A percentile compares a stretch with the other conserved stretches of the same genome.
Evolutionary conservation across 2,113 vertebrate species (phyloP).

Genomic region (Gorsachius goisagi): DNA sequence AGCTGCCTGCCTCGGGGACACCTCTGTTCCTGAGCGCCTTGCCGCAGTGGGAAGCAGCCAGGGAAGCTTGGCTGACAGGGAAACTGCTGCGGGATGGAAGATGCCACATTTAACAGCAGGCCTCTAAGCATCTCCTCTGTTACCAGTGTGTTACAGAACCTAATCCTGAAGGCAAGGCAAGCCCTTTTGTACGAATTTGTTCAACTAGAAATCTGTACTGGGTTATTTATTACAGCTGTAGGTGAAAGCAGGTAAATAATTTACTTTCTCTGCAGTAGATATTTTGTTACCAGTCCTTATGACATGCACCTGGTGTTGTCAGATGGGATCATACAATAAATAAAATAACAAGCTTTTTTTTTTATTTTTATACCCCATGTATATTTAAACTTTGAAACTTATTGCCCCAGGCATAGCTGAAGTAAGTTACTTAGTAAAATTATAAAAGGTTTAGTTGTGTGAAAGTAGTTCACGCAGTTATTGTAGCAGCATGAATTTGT

Average conservation of each 20-base stretch:
- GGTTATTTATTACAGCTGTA: background rate
- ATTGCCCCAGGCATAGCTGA: background rate
- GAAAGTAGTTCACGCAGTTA: background rate
- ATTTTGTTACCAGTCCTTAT: background rate
- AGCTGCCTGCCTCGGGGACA: background rate
- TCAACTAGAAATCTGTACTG: background rate
- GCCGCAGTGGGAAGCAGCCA: background rate
- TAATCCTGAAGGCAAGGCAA: background rate
- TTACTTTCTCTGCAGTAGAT: background rate
- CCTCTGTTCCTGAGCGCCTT: background rate
- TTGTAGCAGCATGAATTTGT: background rate
- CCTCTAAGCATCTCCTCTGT: background rate
- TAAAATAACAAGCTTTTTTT: background rate
- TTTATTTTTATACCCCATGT: background rate
- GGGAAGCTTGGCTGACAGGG: background rate
- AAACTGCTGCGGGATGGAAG: background rate
- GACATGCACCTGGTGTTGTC: background rate
- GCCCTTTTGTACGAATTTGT: background rate
- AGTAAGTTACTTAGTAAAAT: background rate
- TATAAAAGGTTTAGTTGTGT: background rate
- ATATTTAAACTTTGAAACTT: background rate
- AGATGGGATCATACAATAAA: background rate
- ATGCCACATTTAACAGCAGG: fast-evolving
- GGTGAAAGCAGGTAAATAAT: background rate
- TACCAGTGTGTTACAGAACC: background rate